These are phyloP conservation scores for Aurelia aurita DNA, from an alignment of 30 jellyfish, hydroid and myxozoan species.

Conservation along the genomic window DNA sequence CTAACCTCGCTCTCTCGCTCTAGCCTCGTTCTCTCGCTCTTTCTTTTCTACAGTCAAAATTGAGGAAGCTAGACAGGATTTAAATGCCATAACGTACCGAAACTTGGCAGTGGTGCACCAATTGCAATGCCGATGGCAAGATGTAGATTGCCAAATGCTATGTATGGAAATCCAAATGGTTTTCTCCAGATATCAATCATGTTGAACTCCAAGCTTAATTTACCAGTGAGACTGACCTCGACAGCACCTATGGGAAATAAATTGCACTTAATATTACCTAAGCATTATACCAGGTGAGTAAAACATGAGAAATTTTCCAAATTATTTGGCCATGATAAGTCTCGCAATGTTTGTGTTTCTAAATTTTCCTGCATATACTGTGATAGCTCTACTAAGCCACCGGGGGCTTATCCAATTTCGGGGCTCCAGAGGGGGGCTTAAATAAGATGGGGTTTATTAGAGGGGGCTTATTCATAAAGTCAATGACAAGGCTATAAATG, in stretches of 20 bases:
- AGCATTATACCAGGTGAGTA: background rate
- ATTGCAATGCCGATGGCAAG: constrained; percentile 65
- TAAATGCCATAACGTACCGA: constrained; percentile 50
- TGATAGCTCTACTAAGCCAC: no score
- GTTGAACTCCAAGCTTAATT: constrained; percentile 58
- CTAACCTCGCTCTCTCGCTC: no score
- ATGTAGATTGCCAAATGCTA: constrained; percentile 83
- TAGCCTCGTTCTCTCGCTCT: no score
- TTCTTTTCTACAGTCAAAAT: no score
- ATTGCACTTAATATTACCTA: background rate
- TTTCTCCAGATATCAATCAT: constrained; percentile 73
- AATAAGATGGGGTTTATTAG: no score
- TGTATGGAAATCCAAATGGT: constrained; percentile 65
- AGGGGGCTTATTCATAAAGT: no score
- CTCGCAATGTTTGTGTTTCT: no score
- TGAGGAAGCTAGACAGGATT: background rate
- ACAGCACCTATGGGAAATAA: constrained; percentile 46
- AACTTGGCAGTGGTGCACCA: constrained; percentile 64
- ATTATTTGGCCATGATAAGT: no score
- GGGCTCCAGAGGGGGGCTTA: no score
- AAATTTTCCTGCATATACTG: no score
- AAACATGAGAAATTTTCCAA: background rate
- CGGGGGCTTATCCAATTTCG: no score
- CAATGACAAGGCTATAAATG: no score
- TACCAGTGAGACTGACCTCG: constrained; percentile 63